Conservation (phyloP, 2,113 vertebrate genomes). For the Hyaena hyaena region DNA sequence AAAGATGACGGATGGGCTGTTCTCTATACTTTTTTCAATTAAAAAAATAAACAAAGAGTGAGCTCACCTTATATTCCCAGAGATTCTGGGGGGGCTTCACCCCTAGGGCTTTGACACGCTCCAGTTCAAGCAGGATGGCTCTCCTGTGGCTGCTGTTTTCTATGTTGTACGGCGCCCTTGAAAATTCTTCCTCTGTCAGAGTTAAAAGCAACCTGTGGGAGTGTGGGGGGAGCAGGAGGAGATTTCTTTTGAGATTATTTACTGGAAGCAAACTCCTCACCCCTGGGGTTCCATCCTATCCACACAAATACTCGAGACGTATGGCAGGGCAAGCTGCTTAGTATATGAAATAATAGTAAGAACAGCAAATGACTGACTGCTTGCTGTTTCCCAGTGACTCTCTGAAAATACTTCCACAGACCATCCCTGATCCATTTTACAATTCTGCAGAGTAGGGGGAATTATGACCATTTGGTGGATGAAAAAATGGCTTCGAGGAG, state of each 20-base stretch:
- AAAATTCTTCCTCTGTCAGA: constrained; percentile 93
- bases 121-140: constrained; percentile 91
- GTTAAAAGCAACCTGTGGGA: constrained; percentile 90
- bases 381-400: neutral
- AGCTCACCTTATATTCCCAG: constrained; percentile 96
- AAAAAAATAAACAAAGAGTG: neutral
- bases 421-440: neutral
- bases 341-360: neutral
- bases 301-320: neutral
- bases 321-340: neutral
- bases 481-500: neutral
- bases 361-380: neutral
- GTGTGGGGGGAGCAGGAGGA: neutral
- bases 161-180: constrained; percentile 88
- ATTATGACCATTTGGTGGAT: neutral
- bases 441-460: neutral
- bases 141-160: constrained; percentile 91
- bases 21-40: neutral
- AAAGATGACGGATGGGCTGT: neutral
- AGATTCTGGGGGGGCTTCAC: constrained; percentile 95
- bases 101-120: constrained; percentile 90
- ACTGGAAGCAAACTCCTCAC: neutral
- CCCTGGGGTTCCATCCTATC: neutral
- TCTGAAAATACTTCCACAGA: neutral
- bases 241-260: neutral